These are phyloP conservation scores for Natator depressus DNA, from an alignment of 2,113 vertebrate species.

Conservation along the genomic window DNA sequence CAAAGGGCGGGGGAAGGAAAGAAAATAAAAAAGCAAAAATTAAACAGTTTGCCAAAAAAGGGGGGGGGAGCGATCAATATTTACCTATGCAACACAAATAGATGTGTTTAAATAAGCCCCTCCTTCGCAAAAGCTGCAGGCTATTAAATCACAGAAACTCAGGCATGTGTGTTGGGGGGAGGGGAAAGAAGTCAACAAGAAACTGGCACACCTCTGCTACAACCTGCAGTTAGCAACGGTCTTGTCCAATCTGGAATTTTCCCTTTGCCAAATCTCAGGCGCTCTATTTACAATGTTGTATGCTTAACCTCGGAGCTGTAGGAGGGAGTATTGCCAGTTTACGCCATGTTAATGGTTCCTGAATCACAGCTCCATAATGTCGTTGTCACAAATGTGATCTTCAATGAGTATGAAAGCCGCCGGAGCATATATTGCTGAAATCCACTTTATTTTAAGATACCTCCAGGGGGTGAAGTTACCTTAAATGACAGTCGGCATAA, in stretches of 20 bases:
- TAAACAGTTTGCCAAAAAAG: background rate
- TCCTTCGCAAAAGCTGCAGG: background rate
- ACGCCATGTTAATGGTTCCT: background rate
- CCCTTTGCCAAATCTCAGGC: background rate
- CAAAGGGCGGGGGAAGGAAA: background rate
- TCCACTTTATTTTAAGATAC: background rate
- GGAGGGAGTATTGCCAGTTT: background rate
- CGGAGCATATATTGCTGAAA: slow-evolving; percentile 2
- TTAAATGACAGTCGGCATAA: background rate
- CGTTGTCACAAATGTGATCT: background rate
- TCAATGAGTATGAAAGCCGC: background rate
- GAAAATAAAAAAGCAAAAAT: background rate
- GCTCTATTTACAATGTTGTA: slow-evolving; percentile 17
- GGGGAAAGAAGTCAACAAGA: background rate
- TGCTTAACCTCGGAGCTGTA: slow-evolving; percentile 10
- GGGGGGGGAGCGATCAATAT: background rate
- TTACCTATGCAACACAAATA: background rate
- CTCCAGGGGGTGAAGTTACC: background rate
- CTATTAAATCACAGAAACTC: background rate
- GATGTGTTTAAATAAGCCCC: background rate
- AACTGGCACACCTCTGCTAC: background rate
- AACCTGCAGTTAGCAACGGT: background rate
- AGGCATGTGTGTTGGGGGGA: background rate
- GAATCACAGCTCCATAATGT: slow-evolving; percentile 24
- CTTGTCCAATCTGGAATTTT: background rate